A percentile compares a stretch with the other conserved stretches of the same genome.
Conservation (phyloP, 2,113 vertebrate species). For the Nothoprocta pentlandii region DNA sequence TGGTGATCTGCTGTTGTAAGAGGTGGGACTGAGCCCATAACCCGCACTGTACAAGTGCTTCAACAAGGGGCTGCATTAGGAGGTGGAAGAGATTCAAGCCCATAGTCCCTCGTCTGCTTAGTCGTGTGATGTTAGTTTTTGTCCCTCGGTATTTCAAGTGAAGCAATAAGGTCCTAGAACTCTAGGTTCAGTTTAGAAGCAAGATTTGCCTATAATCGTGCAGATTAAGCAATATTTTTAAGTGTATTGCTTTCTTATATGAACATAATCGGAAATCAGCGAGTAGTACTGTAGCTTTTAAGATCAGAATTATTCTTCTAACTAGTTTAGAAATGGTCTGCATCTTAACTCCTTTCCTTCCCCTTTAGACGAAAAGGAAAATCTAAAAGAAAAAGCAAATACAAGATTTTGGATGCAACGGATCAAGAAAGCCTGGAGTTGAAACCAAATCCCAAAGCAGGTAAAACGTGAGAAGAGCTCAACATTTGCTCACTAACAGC, state of each 20-base stretch:
- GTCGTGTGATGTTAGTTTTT: neutral
- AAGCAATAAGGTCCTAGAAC: neutral
- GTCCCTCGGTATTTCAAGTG: neutral
- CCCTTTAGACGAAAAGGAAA: slow-evolving; percentile 88
- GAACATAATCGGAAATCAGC: neutral
- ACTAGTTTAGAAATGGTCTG: neutral
- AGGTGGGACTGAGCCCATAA: slow-evolving; percentile 78
- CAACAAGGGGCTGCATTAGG: neutral
- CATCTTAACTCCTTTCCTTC: slow-evolving; percentile 5
- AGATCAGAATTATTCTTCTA: neutral
- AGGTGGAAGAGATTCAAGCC: neutral
- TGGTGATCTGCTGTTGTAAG: slow-evolving; percentile 91
- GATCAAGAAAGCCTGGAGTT: slow-evolving; percentile 93
- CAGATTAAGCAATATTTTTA: neutral
- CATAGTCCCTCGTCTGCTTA: neutral
- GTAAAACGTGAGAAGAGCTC: slow-evolving; percentile 73
- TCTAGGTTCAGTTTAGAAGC: neutral
- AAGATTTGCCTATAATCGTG: slow-evolving; percentile 12
- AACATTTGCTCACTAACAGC: neutral
- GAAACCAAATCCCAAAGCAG: slow-evolving; percentile 86
- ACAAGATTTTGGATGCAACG: slow-evolving; percentile 93
- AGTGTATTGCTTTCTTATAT: neutral
- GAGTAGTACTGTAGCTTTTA: neutral
- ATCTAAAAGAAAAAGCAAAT: slow-evolving; percentile 93
- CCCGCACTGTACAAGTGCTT: neutral